Percentiles rank a stretch among this genome's conserved stretches.
Conservation (phyloP, 2,113 vertebrate genomes). For the Apodemus speciosus region DNA sequence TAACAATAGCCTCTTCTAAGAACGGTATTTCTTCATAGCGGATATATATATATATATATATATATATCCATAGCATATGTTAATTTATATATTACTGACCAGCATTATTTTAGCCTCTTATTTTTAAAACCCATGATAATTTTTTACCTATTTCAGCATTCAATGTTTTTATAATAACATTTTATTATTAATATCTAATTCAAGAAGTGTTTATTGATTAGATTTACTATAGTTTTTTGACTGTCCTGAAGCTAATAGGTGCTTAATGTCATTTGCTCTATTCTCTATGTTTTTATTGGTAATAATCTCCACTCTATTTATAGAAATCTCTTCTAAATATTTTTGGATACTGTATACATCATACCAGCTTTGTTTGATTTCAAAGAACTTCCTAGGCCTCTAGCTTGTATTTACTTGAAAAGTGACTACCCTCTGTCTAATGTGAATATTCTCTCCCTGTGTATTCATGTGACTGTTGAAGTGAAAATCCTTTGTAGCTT, state of each 20-base stretch:
- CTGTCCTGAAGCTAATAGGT: neutral
- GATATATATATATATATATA: no score
- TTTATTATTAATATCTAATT: neutral
- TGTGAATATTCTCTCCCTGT: neutral
- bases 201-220: neutral
- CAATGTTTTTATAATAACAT: conserved; percentile 20
- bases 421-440: neutral
- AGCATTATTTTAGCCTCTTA: neutral
- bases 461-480: neutral
- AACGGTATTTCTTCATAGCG: neutral
- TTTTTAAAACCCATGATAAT: neutral
- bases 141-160: neutral
- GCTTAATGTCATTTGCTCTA: neutral
- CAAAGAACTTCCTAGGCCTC: neutral
- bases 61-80: neutral
- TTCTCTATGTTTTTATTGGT: neutral
- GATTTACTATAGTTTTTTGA: neutral
- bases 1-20: neutral
- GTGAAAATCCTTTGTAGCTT: neutral
- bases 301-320: neutral
- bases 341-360: neutral
- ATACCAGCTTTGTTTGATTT: neutral
- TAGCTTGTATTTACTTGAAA: neutral
- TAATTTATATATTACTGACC: neutral
- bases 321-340: neutral